Conservation (phyloP, 1,140 invertebrate genomes). For the Panagrolaimus sp. region DNA sequence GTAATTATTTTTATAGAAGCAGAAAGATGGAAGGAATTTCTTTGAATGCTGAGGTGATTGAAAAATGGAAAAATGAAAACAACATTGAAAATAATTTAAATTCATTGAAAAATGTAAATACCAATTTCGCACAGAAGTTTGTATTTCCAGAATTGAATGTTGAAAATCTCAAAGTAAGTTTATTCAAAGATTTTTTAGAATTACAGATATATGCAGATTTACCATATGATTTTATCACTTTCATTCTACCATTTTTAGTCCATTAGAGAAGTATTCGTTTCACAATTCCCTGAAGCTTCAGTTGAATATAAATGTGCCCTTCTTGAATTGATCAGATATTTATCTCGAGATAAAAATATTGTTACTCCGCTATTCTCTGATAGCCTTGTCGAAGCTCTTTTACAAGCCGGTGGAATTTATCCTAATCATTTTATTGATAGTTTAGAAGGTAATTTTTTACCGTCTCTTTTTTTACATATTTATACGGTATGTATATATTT, state of each 20-base stretch:
- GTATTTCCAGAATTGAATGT: constrained; percentile 12
- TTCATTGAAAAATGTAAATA: neutral
- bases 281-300: neutral
- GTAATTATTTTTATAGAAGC: no score
- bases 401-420: constrained; percentile 26
- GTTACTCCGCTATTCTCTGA: constrained; percentile 26
- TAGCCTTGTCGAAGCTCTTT: constrained; percentile 14
- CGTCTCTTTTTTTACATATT: constrained; percentile 3
- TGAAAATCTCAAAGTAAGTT: neutral
- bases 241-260: neutral
- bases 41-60: no score
- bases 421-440: constrained; percentile 9
- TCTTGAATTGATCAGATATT: constrained; percentile 34
- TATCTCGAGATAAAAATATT: constrained; percentile 35
- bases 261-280: constrained; percentile 1
- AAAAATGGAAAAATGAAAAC: no score
- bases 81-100: neutral
- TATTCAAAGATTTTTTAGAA: constrained; percentile 11
- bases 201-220: no score
- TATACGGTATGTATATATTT: constrained; percentile 25
- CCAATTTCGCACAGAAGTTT: neutral
- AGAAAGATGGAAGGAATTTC: no score
- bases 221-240: neutral
- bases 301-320: neutral
- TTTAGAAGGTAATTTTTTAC: constrained; percentile 27